Evolutionary conservation across 1,140 invertebrate genomes (phyloP).

Genomic region (Holotrichia oblita): DNA sequence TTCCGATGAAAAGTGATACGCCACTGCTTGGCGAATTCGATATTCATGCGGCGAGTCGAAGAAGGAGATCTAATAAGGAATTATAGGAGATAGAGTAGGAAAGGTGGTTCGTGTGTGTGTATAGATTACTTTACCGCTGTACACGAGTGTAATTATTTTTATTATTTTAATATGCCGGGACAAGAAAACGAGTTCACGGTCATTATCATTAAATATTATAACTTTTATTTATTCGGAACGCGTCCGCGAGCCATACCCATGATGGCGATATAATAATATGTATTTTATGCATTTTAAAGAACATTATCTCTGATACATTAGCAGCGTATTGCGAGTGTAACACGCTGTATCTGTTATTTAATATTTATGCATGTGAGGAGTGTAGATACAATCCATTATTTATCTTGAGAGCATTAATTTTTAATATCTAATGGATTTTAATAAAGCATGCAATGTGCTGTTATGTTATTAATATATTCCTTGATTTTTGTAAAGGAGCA

Average conservation of each 20-base stretch:
- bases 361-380: too few species aligned
- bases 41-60: background rate
- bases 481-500: too few species aligned
- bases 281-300: conserved; percentile 59
- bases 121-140: conserved; percentile 45
- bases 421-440: too few species aligned
- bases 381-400: too few species aligned
- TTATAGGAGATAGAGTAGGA: background rate
- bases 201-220: conserved; percentile 62
- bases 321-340: too few species aligned
- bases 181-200: conserved; percentile 60
- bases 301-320: conserved; percentile 1
- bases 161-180: conserved; percentile 60
- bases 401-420: too few species aligned
- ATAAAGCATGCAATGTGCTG: too few species aligned
- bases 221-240: conserved; percentile 57
- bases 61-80: background rate
- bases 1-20: conserved; percentile 44
- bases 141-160: conserved; percentile 59
- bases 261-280: conserved; percentile 61
- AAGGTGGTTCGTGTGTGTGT: background rate
- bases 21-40: conserved; percentile 52
- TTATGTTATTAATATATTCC: too few species aligned
- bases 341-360: too few species aligned
- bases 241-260: conserved; percentile 51